These are phyloP conservation scores for Nyleta sp. DNA, from an alignment of 2,888 invertebrate genomes.

Conservation along the genomic window DNA sequence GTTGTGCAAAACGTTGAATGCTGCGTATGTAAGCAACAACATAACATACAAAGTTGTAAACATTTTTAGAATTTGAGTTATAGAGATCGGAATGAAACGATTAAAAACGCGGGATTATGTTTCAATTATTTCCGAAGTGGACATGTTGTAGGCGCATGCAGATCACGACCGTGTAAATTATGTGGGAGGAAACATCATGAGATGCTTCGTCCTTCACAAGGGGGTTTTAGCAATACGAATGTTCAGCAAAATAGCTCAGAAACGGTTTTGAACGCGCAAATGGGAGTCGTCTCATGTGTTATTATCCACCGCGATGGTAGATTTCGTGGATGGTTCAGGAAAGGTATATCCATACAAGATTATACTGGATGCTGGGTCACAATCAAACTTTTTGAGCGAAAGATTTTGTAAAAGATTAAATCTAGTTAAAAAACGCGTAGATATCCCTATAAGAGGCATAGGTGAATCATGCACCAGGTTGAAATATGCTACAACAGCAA, in stretches of 20 bases:
- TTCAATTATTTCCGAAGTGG: conserved; percentile 14
- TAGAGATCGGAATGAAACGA: not conserved
- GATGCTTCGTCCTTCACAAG: conserved; percentile 11
- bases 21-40: not conserved
- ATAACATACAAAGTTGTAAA: conserved; percentile 5
- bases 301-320: conserved; percentile 51
- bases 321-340: conserved; percentile 10
- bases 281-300: conserved; percentile 29
- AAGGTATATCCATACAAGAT: conserved; percentile 32
- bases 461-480: conserved; percentile 37
- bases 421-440: conserved; percentile 12
- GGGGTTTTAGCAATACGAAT: not conserved
- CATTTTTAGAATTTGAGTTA: not conserved
- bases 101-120: conserved; percentile 11
- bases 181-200: conserved; percentile 21
- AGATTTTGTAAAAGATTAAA: conserved; percentile 44
- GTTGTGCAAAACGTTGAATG: not conserved
- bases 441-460: conserved; percentile 39
- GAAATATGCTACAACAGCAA: conserved; percentile 32
- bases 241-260: not conserved
- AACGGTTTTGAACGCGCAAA: not conserved
- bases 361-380: conserved; percentile 56
- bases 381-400: conserved; percentile 56
- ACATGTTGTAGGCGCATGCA: conserved; percentile 7
- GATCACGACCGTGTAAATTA: not conserved